phyloP scores from a whole-genome alignment of 2,888 invertebrate species.

The Aethes cnicana region DNA sequence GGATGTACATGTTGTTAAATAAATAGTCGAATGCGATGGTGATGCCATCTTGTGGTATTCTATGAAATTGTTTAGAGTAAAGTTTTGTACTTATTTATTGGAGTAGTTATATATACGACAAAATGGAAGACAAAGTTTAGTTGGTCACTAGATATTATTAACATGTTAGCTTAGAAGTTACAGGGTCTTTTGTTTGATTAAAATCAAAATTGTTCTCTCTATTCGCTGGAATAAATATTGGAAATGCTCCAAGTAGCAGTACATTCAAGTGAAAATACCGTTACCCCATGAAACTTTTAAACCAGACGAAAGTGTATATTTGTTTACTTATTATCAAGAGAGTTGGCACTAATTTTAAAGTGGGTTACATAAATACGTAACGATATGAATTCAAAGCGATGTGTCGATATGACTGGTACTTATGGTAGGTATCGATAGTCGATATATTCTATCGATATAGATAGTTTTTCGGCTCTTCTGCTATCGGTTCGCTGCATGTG shows the following conservation, averaged over 20 bases:
- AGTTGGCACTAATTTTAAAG: constrained; percentile 65
- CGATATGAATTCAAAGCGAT: constrained; percentile 51
- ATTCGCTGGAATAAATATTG: too few species aligned
- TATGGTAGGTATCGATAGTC: constrained; percentile 32
- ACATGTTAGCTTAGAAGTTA: neutral
- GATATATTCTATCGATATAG: constrained; percentile 83
- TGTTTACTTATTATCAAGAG: constrained; percentile 40
- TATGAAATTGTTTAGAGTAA: neutral
- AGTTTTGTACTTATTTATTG: constrained; percentile 45
- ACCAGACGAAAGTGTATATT: neutral
- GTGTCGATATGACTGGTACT: constrained; percentile 52
- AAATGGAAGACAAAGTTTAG: constrained; percentile 45
- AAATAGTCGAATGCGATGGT: constrained; percentile 32
- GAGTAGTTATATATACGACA: constrained; percentile 37
- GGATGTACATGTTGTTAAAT: constrained; percentile 31
- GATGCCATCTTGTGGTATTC: constrained; percentile 29
- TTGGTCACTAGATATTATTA: constrained; percentile 30
- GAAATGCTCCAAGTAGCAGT: too few species aligned
- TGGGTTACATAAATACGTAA: constrained; percentile 43
- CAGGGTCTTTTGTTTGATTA: too few species aligned
- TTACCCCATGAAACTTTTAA: neutral
- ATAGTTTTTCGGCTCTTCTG: constrained; percentile 93
- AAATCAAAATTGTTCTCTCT: too few species aligned
- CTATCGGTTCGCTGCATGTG: constrained; percentile 91
- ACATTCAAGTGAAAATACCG: too few species aligned